phyloP scores from a whole-genome alignment of 2,113 vertebrate species.

The Rhizomys pruinosus region DNA sequence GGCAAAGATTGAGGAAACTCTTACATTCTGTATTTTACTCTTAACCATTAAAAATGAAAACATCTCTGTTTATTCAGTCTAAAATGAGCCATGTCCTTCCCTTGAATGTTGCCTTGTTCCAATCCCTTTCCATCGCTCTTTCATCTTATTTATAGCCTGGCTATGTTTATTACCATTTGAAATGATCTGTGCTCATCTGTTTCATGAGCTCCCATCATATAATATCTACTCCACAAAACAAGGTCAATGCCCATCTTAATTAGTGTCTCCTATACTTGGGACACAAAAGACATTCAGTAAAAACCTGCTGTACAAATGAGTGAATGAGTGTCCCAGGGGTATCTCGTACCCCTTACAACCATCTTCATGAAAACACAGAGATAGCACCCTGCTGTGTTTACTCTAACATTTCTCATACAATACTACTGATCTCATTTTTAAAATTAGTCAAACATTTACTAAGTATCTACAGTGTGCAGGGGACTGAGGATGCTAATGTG shows the following conservation, averaged over 20 bases:
- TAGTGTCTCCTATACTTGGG: background rate
- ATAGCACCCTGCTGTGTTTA: background rate
- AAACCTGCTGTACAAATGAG: too few relatives aligned
- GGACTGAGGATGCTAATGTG: background rate
- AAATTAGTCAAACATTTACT: background rate
- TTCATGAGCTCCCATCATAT: background rate
- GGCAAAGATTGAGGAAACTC: background rate
- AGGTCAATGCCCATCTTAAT: background rate
- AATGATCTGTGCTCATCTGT: too few relatives aligned
- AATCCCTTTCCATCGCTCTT: background rate
- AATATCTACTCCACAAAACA: background rate
- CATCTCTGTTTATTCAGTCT: background rate
- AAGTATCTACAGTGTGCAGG: background rate
- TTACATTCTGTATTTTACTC: background rate
- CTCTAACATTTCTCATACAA: background rate
- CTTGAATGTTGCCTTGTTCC: background rate
- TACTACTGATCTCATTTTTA: background rate
- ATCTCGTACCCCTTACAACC: background rate
- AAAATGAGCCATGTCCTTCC: background rate
- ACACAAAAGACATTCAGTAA: background rate
- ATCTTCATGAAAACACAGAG: background rate
- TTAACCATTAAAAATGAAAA: background rate
- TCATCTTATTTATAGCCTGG: accelerated
- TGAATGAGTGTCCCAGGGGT: too few relatives aligned
- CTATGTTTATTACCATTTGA: background rate